These are phyloP conservation scores for Leptopterna dolabrata DNA, from an alignment of 2,888 invertebrate species.

Conservation along the genomic window DNA sequence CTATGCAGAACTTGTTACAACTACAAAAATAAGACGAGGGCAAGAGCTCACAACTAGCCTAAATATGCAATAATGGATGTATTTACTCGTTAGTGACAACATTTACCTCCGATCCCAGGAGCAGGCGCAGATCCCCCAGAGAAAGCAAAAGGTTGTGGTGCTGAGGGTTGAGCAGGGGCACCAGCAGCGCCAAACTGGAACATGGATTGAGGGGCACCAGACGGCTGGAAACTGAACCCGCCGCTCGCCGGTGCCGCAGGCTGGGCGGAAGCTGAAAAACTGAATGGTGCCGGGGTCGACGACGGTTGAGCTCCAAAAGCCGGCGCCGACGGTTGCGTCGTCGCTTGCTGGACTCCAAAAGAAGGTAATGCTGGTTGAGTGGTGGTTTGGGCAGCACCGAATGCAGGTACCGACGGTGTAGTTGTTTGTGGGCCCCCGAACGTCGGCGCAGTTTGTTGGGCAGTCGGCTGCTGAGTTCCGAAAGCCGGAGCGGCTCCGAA, in stretches of 20 bases:
- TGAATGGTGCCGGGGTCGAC: slow-evolving; percentile 24
- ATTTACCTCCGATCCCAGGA: neutral
- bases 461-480: neutral
- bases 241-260: neutral
- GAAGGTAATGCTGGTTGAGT: neutral
- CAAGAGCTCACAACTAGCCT: no score
- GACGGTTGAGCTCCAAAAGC: slow-evolving; percentile 14
- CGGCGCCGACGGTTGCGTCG: slow-evolving; percentile 2
- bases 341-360: neutral
- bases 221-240: slow-evolving; percentile 19
- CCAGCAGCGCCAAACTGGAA: slow-evolving; percentile 52
- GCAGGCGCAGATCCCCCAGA: neutral
- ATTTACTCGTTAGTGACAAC: no score
- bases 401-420: neutral
- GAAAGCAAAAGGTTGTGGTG: slow-evolving; percentile 38
- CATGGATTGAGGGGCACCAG: slow-evolving; percentile 24
- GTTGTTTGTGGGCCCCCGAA: slow-evolving; percentile 5
- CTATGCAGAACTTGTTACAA: no score
- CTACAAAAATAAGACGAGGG: no score
- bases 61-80: no score
- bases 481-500: slow-evolving; percentile 12
- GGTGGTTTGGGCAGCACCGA: neutral
- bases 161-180: neutral
- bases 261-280: slow-evolving; percentile 31
- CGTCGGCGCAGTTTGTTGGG: neutral